A percentile compares a stretch with the other conserved stretches of the same genome.
Evolutionary conservation across 1,140 invertebrate species (phyloP).

Genomic region (Drosophila kikkawai): DNA sequence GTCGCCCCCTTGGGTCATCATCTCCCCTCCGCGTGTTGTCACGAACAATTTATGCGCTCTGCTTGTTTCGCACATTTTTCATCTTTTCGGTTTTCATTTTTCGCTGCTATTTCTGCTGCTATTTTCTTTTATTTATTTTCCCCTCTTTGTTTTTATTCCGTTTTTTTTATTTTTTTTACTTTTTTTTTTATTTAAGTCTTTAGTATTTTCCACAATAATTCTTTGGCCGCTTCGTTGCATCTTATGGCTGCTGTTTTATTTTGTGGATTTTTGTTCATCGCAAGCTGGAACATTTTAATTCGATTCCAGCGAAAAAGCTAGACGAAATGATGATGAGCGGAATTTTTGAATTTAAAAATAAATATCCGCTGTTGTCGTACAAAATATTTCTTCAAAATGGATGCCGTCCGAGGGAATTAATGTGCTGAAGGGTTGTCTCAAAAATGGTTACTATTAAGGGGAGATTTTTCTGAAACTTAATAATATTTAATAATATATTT

Average conservation of each 20-base stretch:
- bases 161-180: background rate
- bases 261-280: constrained; percentile 3
- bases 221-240: background rate
- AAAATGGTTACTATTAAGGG: background rate
- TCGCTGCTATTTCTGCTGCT: constrained; percentile 9
- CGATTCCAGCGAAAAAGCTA: constrained; percentile 22
- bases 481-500: too few species aligned
- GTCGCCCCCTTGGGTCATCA: constrained; percentile 26
- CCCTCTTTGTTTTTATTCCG: background rate
- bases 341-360: constrained; percentile 37
- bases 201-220: constrained; percentile 6
- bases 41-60: constrained; percentile 65
- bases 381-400: constrained; percentile 28
- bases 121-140: constrained; percentile 11
- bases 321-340: constrained; percentile 9
- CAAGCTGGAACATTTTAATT: constrained; percentile 15
- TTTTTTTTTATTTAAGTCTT: background rate
- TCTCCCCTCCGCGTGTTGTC: constrained; percentile 40
- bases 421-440: background rate
- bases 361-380: constrained; percentile 25
- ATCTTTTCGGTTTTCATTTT: constrained; percentile 53
- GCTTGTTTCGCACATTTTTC: constrained; percentile 72
- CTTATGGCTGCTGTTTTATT: background rate
- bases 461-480: background rate
- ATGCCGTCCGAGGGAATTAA: background rate